Evolutionary conservation across 2,113 vertebrate species (phyloP), one percentile per base, ranked within the genome.

Genomic region (Glaucomys volans): DNA sequence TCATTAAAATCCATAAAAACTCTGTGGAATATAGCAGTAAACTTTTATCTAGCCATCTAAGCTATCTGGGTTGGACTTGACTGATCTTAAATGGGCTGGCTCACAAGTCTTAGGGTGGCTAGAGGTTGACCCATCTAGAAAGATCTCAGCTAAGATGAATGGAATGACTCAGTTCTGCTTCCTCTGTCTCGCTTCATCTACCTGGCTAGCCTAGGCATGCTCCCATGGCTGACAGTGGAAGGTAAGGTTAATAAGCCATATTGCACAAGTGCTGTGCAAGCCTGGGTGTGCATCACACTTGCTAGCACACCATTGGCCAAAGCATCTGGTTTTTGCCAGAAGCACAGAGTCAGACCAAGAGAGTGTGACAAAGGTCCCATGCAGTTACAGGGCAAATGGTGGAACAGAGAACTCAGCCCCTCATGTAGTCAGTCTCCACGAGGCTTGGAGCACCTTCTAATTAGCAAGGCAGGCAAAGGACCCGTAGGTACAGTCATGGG

Each of bases 401-500:
- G 30, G 76, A 44, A 64, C 4, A 28, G 54, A 47, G 22, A 47
- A 14, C 1, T 0, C 42, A n/a, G 35, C 14, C 18, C 24, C 81
- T 85, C 67, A 74, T 75, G 47, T n/a, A 20, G 66, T 91, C 85
- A 5, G 6, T 80, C 57, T 77, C 35, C 40, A 24, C 4, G 22
- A 92, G 80, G 44, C 64, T 50, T 84, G 40, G 35, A 75, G 86
- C 77, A 67, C 76, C 76, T 89, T 75, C 5, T 90, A 72, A 91
- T 94, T 90, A 95, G 80, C 62, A 90, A 92, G 84, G 59, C 69
- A 30, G 71, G 75, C 37, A 74, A 79, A 42, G 80, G 87, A 71
- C 69, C 59, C 4, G 42, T 67, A 79, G 82, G 11, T 67, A 62
- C 28, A 11, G 59, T 72, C 91, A 52, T 12, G 76, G 57, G 80